These are phyloP conservation scores for Pantherophis alleghaniensis DNA, from an alignment of 2,797 vertebrate species.

Conservation along the genomic window DNA sequence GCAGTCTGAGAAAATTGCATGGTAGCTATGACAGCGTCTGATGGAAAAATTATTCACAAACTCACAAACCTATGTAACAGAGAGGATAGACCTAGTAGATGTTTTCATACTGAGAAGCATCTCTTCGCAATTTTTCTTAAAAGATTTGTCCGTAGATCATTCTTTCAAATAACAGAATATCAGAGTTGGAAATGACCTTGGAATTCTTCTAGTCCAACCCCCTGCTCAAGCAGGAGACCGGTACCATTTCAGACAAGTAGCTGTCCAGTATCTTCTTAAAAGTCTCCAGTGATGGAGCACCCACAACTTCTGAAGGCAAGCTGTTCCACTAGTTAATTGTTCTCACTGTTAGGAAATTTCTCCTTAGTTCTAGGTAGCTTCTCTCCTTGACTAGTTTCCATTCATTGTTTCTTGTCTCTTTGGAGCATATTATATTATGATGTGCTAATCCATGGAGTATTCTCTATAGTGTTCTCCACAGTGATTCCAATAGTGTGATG, in stretches of 20 bases:
- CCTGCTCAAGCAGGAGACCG: not conserved
- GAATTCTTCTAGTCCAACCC: not conserved
- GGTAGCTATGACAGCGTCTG: not conserved
- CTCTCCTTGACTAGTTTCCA: not conserved
- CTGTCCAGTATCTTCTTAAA: not conserved
- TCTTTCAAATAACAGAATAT: not conserved
- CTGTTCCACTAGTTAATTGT: not conserved
- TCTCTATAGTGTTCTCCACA: not conserved
- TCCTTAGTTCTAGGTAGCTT: not conserved
- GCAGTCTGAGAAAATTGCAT: not conserved
- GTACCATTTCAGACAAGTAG: not conserved
- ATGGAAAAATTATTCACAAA: not conserved
- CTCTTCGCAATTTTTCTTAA: not conserved
- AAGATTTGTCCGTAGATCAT: not conserved
- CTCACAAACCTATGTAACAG: not conserved
- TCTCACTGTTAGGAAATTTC: not conserved
- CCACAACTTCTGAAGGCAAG: not conserved
- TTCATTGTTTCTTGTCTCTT: not conserved
- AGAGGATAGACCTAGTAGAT: not conserved
- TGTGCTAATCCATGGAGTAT: not conserved
- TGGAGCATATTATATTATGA: not conserved
- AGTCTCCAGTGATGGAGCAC: not conserved
- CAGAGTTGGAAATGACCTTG: not conserved
- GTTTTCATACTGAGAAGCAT: not conserved
- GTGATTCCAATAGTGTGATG: not conserved